Evolutionary conservation across 2,797 vertebrate species (phyloP).

Genomic region (Hephaestus fuliginosus): DNA sequence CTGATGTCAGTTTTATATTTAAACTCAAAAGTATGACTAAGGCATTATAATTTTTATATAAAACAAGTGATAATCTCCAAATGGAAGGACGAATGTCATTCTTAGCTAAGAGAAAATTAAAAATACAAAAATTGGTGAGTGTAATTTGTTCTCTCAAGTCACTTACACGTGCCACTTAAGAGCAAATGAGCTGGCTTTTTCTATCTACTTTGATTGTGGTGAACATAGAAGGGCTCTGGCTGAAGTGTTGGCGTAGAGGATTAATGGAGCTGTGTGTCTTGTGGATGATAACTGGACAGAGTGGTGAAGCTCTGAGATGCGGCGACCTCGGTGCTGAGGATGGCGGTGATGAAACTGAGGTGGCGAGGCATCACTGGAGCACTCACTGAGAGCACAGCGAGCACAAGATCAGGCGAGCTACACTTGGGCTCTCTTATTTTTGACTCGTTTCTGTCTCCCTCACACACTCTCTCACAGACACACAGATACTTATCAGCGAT

Average conservation of each 20-base stretch:
- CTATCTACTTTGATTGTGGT: not conserved
- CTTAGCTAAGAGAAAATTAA: not conserved
- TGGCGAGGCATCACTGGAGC: slow-evolving; percentile 46
- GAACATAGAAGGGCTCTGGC: slow-evolving; percentile 13
- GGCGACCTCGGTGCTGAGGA: slow-evolving; percentile 59
- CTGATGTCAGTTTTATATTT: not conserved
- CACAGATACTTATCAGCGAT: not conserved
- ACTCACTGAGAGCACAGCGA: slow-evolving; percentile 28
- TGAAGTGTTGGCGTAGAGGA: not conserved
- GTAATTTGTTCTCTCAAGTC: not conserved
- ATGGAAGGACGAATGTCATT: not conserved
- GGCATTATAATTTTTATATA: not conserved
- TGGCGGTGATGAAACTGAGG: slow-evolving; percentile 45
- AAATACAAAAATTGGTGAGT: not conserved
- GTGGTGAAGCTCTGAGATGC: slow-evolving; percentile 25
- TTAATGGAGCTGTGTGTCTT: slow-evolving; percentile 15
- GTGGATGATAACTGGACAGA: slow-evolving; percentile 29
- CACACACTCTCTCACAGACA: slow-evolving; percentile 4
- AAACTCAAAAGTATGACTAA: not conserved
- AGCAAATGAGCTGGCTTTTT: not conserved
- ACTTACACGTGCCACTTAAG: not conserved
- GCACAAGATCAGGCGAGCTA: slow-evolving; percentile 53
- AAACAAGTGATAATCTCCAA: not conserved
- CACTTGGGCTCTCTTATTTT: slow-evolving; percentile 4
- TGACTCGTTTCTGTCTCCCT: slow-evolving; percentile 6